These are phyloP conservation scores for Picus viridis DNA, from an alignment of 2,797 vertebrate genomes.

Conservation along the genomic window DNA sequence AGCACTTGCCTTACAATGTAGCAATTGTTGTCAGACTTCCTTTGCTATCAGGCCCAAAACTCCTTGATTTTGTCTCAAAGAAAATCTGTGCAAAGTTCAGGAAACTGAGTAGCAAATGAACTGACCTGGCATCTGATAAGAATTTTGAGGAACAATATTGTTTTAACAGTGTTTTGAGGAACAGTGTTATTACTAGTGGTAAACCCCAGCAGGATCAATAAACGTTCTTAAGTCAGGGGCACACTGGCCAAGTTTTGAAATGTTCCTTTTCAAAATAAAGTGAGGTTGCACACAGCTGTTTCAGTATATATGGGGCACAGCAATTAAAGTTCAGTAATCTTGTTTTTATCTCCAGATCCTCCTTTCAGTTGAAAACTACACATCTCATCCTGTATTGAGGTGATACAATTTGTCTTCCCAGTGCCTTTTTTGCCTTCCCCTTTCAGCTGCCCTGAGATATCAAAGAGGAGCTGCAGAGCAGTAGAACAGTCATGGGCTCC, in stretches of 20 bases:
- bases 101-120: background rate
- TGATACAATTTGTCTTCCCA: background rate
- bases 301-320: background rate
- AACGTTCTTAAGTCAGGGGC: background rate
- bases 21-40: background rate
- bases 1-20: background rate
- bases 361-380: background rate
- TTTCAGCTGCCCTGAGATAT: background rate
- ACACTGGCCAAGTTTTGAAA: background rate
- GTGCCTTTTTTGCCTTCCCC: background rate
- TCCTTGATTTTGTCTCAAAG: background rate
- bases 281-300: background rate
- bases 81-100: background rate
- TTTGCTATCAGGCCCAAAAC: background rate
- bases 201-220: background rate
- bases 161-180: background rate
- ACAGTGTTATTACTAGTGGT: background rate
- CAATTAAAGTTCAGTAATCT: background rate
- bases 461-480: background rate
- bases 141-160: background rate
- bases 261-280: background rate
- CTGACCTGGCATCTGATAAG: background rate
- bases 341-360: background rate
- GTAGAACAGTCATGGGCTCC: background rate
- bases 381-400: background rate